These are phyloP conservation scores for Typhlichthys eigenmanni DNA, from an alignment of 2,797 vertebrate genomes.

Conservation along the genomic window DNA sequence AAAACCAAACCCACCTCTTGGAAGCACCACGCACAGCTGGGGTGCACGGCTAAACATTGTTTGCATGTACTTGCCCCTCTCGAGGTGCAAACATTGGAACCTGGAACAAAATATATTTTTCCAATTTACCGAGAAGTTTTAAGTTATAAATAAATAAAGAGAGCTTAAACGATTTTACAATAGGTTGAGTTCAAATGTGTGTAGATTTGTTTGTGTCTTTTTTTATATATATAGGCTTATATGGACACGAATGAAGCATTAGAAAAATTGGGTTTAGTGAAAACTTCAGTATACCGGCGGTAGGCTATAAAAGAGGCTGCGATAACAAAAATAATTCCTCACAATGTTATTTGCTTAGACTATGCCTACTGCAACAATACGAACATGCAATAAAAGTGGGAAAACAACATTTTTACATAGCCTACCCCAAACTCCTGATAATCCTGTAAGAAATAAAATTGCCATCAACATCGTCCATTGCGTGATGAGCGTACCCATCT, in stretches of 20 bases:
- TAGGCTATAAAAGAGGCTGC: too few relatives aligned
- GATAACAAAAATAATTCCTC: too few relatives aligned
- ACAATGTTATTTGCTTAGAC: background rate
- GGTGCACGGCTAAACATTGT: constrained; percentile 90
- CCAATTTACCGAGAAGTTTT: background rate
- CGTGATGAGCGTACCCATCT: constrained; percentile 57
- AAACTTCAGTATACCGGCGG: too few relatives aligned
- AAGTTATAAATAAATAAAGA: background rate
- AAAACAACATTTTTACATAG: background rate
- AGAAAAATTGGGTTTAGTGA: too few relatives aligned
- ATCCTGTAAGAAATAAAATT: constrained; percentile 31
- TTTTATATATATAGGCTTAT: too few relatives aligned
- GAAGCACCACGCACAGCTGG: constrained; percentile 90
- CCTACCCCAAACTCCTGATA: constrained; percentile 49
- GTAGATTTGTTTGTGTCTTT: too few relatives aligned
- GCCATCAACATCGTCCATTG: constrained; percentile 37
- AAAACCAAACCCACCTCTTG: constrained; percentile 82
- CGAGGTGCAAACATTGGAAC: constrained; percentile 87
- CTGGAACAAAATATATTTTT: constrained; percentile 64
- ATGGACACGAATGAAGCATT: too few relatives aligned
- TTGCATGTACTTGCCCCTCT: constrained; percentile 92
- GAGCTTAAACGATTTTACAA: background rate
- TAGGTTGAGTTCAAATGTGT: too few relatives aligned
- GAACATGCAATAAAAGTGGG: background rate
- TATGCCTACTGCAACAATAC: background rate